These are phyloP conservation scores for Manacus vitellinus DNA, from an alignment of 2,113 vertebrate species.

Conservation along the genomic window DNA sequence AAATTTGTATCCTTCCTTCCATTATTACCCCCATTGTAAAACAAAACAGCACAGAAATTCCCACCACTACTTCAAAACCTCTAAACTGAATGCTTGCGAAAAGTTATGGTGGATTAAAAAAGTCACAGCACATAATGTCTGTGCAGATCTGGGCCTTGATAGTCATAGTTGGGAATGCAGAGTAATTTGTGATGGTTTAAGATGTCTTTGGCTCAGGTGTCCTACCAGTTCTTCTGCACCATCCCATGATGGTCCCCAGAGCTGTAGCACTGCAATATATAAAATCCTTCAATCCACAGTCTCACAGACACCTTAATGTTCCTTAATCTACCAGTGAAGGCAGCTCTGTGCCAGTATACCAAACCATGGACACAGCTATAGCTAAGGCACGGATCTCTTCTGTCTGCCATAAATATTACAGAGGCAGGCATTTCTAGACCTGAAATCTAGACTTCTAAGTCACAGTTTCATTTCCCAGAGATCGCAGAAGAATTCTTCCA, in stretches of 20 bases:
- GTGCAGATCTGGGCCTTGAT: not conserved
- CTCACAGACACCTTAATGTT: not conserved
- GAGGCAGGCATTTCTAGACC: not conserved
- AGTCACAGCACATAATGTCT: not conserved
- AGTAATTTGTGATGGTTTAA: not conserved
- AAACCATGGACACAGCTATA: not conserved
- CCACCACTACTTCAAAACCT: not conserved
- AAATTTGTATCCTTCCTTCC: not conserved
- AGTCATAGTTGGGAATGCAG: not conserved
- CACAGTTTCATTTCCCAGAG: not conserved
- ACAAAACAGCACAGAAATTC: not conserved
- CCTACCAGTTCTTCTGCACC: not conserved
- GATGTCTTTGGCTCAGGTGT: not conserved
- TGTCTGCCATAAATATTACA: not conserved
- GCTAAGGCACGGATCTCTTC: too few species aligned
- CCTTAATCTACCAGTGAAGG: not conserved
- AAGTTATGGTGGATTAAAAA: not conserved
- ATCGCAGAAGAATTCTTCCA: not conserved
- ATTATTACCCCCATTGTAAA: not conserved
- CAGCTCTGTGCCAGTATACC: not conserved
- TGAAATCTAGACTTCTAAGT: not conserved
- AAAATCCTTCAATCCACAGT: not conserved
- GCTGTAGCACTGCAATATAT: not conserved
- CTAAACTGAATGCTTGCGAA: not conserved
- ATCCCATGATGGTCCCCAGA: not conserved